These are phyloP conservation scores for Eupithecia abbreviata DNA, from an alignment of 2,888 invertebrate genomes.

Conservation along the genomic window DNA sequence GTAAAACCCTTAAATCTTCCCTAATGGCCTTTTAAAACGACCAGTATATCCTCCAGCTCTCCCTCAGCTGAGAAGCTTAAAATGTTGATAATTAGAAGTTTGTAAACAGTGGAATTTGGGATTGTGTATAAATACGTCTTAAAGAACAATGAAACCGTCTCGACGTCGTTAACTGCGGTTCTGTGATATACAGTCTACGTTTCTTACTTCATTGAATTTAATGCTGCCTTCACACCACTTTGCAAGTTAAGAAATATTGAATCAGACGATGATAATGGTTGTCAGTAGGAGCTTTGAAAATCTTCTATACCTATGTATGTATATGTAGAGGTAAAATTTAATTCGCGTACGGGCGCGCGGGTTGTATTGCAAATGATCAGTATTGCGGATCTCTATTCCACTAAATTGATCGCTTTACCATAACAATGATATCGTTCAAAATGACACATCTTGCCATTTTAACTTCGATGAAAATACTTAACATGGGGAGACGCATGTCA, in stretches of 20 bases:
- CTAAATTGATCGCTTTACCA: too few relatives aligned
- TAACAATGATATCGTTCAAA: too few relatives aligned
- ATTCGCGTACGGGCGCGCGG: too few relatives aligned
- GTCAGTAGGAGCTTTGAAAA: neutral
- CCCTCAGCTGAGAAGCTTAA: conserved; percentile 58
- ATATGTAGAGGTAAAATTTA: too few relatives aligned
- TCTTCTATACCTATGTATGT: neutral
- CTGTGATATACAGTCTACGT: conserved; percentile 28
- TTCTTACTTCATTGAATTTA: conserved; percentile 22
- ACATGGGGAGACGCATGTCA: too few relatives aligned
- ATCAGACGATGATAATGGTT: neutral
- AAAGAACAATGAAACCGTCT: conserved; percentile 45
- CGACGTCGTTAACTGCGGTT: conserved; percentile 39
- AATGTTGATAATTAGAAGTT: conserved; percentile 63
- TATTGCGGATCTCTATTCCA: too few relatives aligned
- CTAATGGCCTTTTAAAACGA: conserved; percentile 76
- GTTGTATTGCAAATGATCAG: too few relatives aligned
- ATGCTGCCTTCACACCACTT: neutral
- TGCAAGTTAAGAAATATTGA: neutral
- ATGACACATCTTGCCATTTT: too few relatives aligned
- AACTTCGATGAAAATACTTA: too few relatives aligned
- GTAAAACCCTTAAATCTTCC: conserved; percentile 76
- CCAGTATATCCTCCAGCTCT: conserved; percentile 67
- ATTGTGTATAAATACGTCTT: conserved; percentile 43
- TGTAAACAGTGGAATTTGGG: conserved; percentile 50